phyloP scores from a whole-genome alignment of 2,888 invertebrate genomes.

The Byasa hedistus region DNA sequence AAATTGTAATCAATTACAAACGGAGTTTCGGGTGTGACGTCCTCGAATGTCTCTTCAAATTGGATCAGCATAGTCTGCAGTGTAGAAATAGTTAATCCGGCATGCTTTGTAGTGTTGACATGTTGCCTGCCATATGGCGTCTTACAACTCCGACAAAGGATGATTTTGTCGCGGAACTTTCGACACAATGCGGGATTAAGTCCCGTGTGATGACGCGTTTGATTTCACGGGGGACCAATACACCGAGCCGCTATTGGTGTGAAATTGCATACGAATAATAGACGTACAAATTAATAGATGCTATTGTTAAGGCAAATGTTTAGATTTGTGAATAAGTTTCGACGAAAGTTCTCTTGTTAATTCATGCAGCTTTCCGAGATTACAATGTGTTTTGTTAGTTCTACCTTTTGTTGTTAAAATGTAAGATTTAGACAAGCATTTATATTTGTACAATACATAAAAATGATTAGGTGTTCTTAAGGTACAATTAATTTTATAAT shows the following conservation, averaged over 20 bases:
- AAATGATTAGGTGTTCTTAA: not conserved
- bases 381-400: slow-evolving; percentile 3
- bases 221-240: slow-evolving; percentile 57
- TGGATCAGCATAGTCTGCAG: slow-evolving; percentile 48
- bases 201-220: slow-evolving; percentile 61
- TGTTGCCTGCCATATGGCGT: slow-evolving; percentile 71
- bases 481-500: too few relatives aligned
- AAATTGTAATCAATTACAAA: slow-evolving; percentile 58
- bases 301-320: slow-evolving; percentile 38
- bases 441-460: not conserved
- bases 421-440: not conserved
- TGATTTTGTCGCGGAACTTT: slow-evolving; percentile 47
- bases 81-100: slow-evolving; percentile 60
- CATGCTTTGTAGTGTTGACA: slow-evolving; percentile 49
- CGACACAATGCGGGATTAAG: slow-evolving; percentile 61
- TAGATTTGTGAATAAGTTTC: slow-evolving; percentile 36
- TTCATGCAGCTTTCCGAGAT: slow-evolving; percentile 1
- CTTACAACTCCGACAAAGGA: slow-evolving; percentile 56
- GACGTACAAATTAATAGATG: slow-evolving; percentile 49
- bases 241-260: slow-evolving; percentile 56
- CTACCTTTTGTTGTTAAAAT: not conserved
- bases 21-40: slow-evolving; percentile 32
- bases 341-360: slow-evolving; percentile 1
- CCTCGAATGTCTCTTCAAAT: slow-evolving; percentile 44
- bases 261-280: slow-evolving; percentile 56